Conservation (phyloP, 2,113 vertebrate species). For the Phaethornis superciliosus region DNA sequence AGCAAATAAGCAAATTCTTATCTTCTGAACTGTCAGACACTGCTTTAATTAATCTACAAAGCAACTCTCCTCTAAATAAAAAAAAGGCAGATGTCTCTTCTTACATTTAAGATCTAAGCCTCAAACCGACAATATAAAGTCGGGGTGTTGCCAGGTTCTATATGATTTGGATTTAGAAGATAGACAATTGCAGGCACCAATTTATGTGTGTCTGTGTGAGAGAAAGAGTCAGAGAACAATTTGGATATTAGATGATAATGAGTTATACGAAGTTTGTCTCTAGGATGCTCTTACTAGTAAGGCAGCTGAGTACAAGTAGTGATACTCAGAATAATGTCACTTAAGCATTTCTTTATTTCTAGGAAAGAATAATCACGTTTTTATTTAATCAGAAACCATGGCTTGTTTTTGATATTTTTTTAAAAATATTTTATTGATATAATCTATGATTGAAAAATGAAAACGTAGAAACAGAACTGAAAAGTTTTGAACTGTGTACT, state of each 20-base stretch:
- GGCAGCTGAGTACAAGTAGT: background rate
- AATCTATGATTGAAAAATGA: background rate
- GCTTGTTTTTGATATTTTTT: background rate
- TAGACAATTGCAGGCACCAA: background rate
- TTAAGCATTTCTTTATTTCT: background rate
- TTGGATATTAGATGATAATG: background rate
- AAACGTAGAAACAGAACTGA: background rate
- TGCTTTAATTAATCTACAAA: slow-evolving; percentile 59
- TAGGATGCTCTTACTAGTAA: background rate
- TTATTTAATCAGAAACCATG: background rate
- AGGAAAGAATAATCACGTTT: background rate
- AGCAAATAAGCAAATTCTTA: background rate
- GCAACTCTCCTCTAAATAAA: background rate
- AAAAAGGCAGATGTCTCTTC: slow-evolving; percentile 12
- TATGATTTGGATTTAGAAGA: background rate
- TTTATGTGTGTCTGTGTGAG: background rate
- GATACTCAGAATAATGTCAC: background rate
- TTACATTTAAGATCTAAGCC: slow-evolving; percentile 38
- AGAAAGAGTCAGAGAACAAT: background rate
- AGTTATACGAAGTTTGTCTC: background rate
- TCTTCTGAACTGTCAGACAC: slow-evolving; percentile 43
- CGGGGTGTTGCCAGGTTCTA: background rate
- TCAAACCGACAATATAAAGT: slow-evolving; percentile 39
- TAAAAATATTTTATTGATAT: background rate
- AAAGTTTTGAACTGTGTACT: background rate